Base-by-base conservation (phyloP, 2,888 invertebrate genomes). In the Phymatocera aterrima region DNA sequence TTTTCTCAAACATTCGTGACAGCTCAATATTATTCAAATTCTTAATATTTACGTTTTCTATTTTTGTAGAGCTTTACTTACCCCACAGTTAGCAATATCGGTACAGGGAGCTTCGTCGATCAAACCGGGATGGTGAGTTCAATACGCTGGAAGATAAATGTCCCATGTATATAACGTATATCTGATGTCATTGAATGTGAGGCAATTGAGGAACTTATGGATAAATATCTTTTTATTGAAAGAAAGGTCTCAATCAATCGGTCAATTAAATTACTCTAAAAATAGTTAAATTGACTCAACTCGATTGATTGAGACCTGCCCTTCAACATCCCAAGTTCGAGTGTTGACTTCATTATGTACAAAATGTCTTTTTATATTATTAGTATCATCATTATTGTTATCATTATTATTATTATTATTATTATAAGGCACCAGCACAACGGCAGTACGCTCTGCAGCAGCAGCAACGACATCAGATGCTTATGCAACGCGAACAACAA, bases 381-480 rank as follows among this genome's bases (percentile, higher is more conserved):
- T n/a, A n/a, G n/a, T n/a, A n/a, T n/a, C n/a, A n/a, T n/a, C n/a
- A n/a, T n/a, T n/a, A n/a, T n/a, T n/a, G n/a, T n/a, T n/a, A n/a
- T n/a, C n/a, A n/a, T n/a, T n/a, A n/a, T n/a, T n/a, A n/a, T n/a
- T n/a, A 10, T 37, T 15, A 37, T 34, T 61, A 3, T 64, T 64
- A n/a, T 68, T 24, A 15, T 10, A 18, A 68, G 60, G 91, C 81
- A 83, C 89, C 31, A 91, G 91, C 86, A 90, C 91, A 79, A 88
- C 92, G 88, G 91, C 91, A 88, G 90, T 91, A 91, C 88, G 92
- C 92, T 85, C 91, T 92, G 78, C 92, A 92, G 54, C 78, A 82
- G 70, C 80, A 81, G 79, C 85, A 86, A 77, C 83, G 91, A 80
- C 91, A 92, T 80, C 91, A 91, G 83, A 91, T 91, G 81, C 91